Evolutionary conservation across 2,113 vertebrate species (phyloP).

Genomic region (Chionodraco myersi): DNA sequence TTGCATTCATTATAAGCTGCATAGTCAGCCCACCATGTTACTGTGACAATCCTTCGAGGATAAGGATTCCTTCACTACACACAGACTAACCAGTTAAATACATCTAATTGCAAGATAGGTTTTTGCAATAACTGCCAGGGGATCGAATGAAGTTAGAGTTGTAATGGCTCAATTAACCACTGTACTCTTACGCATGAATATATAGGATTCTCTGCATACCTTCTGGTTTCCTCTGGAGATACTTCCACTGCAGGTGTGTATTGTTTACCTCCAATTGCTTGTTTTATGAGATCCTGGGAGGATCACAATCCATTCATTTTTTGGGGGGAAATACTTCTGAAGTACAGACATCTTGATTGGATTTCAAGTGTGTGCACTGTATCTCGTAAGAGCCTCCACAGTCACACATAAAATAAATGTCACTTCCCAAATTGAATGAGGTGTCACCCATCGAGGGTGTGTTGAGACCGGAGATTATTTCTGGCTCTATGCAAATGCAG

Average conservation of each 20-base stretch:
- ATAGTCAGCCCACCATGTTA: constrained; percentile 18
- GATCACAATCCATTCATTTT: neutral
- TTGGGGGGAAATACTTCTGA: neutral
- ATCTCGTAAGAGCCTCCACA: constrained; percentile 32
- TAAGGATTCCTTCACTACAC: neutral
- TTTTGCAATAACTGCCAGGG: constrained; percentile 12
- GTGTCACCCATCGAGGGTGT: constrained; percentile 53
- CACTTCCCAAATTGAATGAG: constrained; percentile 56
- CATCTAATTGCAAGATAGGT: constrained; percentile 20
- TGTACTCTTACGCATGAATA: neutral
- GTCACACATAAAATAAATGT: constrained; percentile 47
- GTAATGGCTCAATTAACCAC: constrained; percentile 29
- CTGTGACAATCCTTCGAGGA: constrained; percentile 9
- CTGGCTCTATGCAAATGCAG: constrained; percentile 61
- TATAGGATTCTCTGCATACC: neutral
- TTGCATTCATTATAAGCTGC: constrained; percentile 14
- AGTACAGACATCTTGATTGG: constrained; percentile 15
- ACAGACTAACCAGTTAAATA: constrained; percentile 16
- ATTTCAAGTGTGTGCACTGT: constrained; percentile 19
- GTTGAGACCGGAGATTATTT: constrained; percentile 64
- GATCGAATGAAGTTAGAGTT: constrained; percentile 30
- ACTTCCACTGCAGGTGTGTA: too few relatives aligned
- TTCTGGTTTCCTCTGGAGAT: too few relatives aligned
- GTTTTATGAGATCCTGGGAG: neutral
- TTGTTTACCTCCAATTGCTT: too few relatives aligned